Base-by-base conservation (phyloP, 2,888 invertebrate genomes). In the Vanessa cardui region DNA sequence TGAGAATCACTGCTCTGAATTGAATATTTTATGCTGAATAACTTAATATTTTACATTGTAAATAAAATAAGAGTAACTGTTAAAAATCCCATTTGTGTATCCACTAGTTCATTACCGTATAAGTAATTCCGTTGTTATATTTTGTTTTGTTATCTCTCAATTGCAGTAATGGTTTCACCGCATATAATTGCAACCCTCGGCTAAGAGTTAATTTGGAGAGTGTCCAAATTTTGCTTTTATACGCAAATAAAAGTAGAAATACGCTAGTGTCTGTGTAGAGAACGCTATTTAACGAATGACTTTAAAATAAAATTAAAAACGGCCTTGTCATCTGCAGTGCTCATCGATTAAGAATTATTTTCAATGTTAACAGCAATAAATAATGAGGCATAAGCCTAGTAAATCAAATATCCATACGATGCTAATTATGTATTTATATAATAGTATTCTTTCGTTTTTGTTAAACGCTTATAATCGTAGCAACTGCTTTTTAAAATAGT, bases 201-300 rank as follows among this genome's bases (percentile, higher is more conserved):
- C 78, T 88, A 88, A 89, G 87, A 89, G 90, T 88, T 89, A 89
- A 90, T 90, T 91, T 90, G 90, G 90, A 87, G 75, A 74, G 76
- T 72, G 80, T 85, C 90, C 90, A 91, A 90, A 86, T 81, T 85
- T 81, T 77, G 83, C 83, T 83, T 86, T 86, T 88, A 88, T 83
- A 79, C 80, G 75, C 81, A 82, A 86, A 88, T 87, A 88, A 86
- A 87, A 89, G 82, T 84, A 78, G 70, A 68, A 68, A 69, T 68
- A 69, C 68, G 44, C 60, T 71, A 58, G 64, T 62, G 60, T 71
- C 70, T 66, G 58, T 71, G 66, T 64, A 56, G 62, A 58, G 58
- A 20, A 60, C 64, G 60, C 49, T 66, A 68, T 74, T 73, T 72
- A 16, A 47, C 47, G 18, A 47, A 18, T 18, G 18, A 39, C 12